A percentile compares a stretch with the other conserved stretches of the same genome.
Conservation (phyloP, 92 coral and sea anemone genomes). For the Epizoanthus fatuus region DNA sequence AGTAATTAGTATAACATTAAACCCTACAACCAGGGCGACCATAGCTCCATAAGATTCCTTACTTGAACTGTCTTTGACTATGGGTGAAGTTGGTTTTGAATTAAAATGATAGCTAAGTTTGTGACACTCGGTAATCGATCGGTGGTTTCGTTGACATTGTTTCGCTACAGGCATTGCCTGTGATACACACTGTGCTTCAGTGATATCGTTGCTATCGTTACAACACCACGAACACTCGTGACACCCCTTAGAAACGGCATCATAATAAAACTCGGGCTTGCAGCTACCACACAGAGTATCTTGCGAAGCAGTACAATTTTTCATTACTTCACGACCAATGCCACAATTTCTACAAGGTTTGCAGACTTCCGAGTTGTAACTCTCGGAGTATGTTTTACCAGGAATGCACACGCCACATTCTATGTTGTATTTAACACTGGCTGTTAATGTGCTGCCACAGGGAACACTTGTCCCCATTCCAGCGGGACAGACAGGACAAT, state of each 20-base stretch:
- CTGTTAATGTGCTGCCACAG: slow-evolving; percentile 26
- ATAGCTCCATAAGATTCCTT: not conserved
- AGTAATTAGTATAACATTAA: not conserved
- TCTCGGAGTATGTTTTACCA: slow-evolving; percentile 41
- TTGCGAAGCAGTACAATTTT: slow-evolving; percentile 29
- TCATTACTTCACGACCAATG: slow-evolving; percentile 9
- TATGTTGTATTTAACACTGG: not conserved
- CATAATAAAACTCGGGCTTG: slow-evolving; percentile 31
- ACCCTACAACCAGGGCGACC: not conserved
- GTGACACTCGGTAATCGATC: slow-evolving; percentile 12
- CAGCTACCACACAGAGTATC: slow-evolving; percentile 58
- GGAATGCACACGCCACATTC: slow-evolving; percentile 26
- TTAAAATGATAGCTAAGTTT: not conserved
- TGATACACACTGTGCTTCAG: slow-evolving; percentile 11
- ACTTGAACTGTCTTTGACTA: not conserved
- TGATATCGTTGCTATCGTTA: slow-evolving; percentile 36
- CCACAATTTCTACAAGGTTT: slow-evolving; percentile 38
- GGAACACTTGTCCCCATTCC: slow-evolving; percentile 35
- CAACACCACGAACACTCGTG: slow-evolving; percentile 59
- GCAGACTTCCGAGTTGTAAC: slow-evolving; percentile 24
- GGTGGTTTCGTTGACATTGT: slow-evolving; percentile 13
- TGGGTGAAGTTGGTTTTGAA: not conserved
- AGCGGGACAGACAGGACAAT: slow-evolving; percentile 5
- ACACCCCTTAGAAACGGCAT: not conserved
- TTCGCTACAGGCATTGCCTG: slow-evolving; percentile 16